Conservation (phyloP, 2,113 vertebrate genomes). For the Nothocercus julius region DNA sequence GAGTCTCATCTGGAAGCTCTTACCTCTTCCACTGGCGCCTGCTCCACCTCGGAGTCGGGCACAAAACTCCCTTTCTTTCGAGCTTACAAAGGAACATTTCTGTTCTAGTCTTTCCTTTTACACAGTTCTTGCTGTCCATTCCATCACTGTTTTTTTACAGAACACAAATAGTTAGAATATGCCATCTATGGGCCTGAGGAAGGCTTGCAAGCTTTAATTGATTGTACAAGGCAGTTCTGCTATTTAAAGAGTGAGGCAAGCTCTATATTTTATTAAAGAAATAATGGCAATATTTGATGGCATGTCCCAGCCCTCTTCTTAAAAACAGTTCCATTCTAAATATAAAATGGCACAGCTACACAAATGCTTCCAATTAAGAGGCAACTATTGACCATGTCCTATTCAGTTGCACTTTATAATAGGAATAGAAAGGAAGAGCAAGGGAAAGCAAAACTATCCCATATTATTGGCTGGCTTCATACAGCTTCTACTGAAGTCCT, state of each 20-base stretch:
- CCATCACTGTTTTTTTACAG: not conserved
- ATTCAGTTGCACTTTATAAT: not conserved
- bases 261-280: slow-evolving; percentile 32
- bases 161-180: slow-evolving; percentile 50
- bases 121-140: not conserved
- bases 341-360: not conserved
- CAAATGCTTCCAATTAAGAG: not conserved
- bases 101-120: slow-evolving; percentile 9
- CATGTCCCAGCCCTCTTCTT: not conserved
- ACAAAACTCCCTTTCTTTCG: not conserved
- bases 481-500: not conserved
- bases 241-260: not conserved
- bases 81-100: not conserved
- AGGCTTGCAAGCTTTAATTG: slow-evolving; percentile 35
- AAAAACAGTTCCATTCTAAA: slow-evolving; percentile 19
- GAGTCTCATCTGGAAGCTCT: not conserved
- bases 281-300: not conserved
- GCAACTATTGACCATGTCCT: not conserved
- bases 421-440: not conserved
- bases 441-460: not conserved
- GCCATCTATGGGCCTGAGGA: slow-evolving; percentile 69
- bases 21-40: not conserved
- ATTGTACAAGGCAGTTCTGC: not conserved
- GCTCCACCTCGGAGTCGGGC: not conserved
- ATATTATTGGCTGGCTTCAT: not conserved